Evolutionary conservation across 2,113 vertebrate species (phyloP).

Genomic region (Varanus komodoensis): DNA sequence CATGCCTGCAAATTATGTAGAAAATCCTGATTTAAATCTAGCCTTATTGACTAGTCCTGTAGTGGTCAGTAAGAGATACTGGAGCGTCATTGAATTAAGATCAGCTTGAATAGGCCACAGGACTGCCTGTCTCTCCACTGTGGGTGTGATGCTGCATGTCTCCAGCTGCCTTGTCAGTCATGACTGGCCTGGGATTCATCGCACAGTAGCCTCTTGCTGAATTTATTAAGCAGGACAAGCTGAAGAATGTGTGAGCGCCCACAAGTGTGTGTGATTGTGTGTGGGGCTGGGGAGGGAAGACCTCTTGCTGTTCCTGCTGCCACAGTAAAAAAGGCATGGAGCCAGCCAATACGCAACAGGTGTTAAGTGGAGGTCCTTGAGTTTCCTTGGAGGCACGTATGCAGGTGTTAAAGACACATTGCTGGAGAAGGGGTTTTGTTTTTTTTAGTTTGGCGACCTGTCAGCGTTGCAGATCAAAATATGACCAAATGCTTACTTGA

Average conservation of each 20-base stretch:
- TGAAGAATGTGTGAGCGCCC: neutral
- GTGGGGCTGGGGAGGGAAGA: too few species aligned
- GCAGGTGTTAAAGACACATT: neutral
- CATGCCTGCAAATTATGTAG: too few species aligned
- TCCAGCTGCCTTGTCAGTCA: neutral
- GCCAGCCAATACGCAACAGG: neutral
- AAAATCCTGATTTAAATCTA: too few species aligned
- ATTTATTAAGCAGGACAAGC: neutral
- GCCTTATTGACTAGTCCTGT: too few species aligned
- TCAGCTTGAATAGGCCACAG: neutral
- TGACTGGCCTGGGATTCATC: neutral
- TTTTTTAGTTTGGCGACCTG: neutral
- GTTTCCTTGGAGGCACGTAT: neutral
- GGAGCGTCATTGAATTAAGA: neutral
- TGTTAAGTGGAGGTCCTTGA: neutral
- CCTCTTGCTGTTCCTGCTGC: neutral
- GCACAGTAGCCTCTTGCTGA: neutral
- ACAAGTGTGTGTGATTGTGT: neutral
- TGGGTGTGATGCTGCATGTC: neutral
- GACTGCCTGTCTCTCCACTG: neutral
- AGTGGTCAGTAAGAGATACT: neutral
- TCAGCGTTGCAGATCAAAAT: neutral
- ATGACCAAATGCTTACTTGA: too few species aligned
- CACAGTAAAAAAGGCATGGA: neutral
- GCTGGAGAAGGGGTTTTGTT: neutral